Percentiles rank a stretch among this genome's conserved stretches.
phyloP scores from a whole-genome alignment of 2,888 invertebrate genomes.

The Papilio protenor region DNA sequence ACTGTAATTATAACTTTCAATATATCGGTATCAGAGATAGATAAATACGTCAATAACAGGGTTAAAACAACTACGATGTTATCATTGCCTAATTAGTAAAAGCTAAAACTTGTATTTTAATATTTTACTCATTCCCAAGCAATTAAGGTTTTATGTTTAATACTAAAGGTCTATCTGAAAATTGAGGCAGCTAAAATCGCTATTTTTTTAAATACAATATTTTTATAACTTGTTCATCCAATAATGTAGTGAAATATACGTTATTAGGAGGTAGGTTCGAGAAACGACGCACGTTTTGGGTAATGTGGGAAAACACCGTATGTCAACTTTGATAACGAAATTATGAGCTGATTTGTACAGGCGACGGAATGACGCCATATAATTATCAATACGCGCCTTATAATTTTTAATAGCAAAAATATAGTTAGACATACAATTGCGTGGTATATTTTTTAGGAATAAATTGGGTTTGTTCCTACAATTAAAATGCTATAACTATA shows the following conservation, averaged over 20 bases:
- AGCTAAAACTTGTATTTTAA: background rate
- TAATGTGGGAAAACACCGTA: slow-evolving; percentile 16
- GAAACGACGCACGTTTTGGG: background rate
- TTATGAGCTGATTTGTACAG: background rate
- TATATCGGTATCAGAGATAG: background rate
- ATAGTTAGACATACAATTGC: background rate
- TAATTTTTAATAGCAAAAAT: slow-evolving; percentile 3
- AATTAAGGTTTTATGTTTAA: background rate
- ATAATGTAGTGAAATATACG: background rate
- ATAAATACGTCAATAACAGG: background rate
- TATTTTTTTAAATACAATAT: too few relatives aligned
- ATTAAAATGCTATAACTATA: background rate
- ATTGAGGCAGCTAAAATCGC: too few relatives aligned
- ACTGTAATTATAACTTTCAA: slow-evolving; percentile 15
- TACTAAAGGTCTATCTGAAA: background rate
- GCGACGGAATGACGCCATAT: background rate
- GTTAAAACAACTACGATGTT: background rate
- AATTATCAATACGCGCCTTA: background rate
- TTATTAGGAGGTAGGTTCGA: background rate
- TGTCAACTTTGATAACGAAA: background rate
- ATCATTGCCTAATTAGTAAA: background rate
- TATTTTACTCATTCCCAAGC: background rate
- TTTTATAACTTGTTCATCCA: too few relatives aligned
- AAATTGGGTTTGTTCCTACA: background rate
- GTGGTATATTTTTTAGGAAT: background rate